Evolutionary conservation across 2,113 vertebrate species (phyloP), one percentile per base, ranked within the genome.

Genomic region (Toxostoma redivivum): DNA sequence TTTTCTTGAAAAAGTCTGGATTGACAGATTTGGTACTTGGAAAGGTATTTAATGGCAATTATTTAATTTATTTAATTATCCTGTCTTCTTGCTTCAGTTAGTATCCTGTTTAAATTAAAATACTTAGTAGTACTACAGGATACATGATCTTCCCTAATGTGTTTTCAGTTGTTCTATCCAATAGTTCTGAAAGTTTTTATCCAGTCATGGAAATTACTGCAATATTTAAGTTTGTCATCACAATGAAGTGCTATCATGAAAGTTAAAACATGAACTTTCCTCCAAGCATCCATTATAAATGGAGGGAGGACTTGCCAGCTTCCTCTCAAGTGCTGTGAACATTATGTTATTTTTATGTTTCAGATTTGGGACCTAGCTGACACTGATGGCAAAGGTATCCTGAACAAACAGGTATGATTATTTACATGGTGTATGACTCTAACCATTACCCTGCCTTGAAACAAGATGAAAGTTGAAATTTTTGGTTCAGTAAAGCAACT

Each of bases 361-460:
- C 95, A 99, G 99, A 98, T 99, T 98, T 99, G 99, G 99, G 99
- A 99, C 97, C 98, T 99, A 95, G 98, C 99, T 37, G 99, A 99
- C 95, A 98, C 98, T 80, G 99, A 99, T 97, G 98, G 98, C 87
- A 99, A 99, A 98, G 99, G 99, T 76, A 97, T 98, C 94, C 98
- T 99, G 80, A 99, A 98, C 97, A 99, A 99, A 98, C 99, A 99
- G 99, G 99, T 99, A 98, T 94, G 94, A 54, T 92, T 91, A 31
- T 72, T 80, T 81, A 12, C n/a, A 5, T 50, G 35, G 14, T 86
- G 4, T 57, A 30, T 70, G 54, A 74, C 31, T 84, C 11, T 53
- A 37, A 48, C 25, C 15, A 16, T 67, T 81, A 83, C 24, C 37
- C 70, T 53, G 20, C 25, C n/a, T 76, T 79, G 30, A 88, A 71